A percentile compares a stretch with the other conserved stretches of the same genome.
Evolutionary conservation across 2,888 invertebrate genomes (phyloP).

Genomic region (Ophion ventricosus): DNA sequence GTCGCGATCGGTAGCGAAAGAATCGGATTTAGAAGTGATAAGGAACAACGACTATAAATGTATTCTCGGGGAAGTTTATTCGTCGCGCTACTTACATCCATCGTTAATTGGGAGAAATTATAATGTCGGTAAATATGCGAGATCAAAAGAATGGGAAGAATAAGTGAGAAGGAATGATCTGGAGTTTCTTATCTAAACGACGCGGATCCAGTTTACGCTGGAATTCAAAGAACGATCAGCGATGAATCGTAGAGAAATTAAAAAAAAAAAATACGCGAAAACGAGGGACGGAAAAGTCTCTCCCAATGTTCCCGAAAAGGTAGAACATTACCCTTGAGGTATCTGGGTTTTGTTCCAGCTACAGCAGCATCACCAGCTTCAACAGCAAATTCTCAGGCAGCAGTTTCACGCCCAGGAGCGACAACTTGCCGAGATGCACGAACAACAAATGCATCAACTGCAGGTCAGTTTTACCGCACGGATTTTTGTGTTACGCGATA

Average conservation of each 20-base stretch:
- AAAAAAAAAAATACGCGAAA: background rate
- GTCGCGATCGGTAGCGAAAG: background rate
- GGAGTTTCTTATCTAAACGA: no score
- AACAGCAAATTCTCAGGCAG: slow-evolving; percentile 95
- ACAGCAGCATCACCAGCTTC: slow-evolving; percentile 96
- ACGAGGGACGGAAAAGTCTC: slow-evolving; percentile 16
- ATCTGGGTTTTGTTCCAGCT: slow-evolving; percentile 88
- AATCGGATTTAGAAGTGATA: background rate
- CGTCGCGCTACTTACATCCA: no score
- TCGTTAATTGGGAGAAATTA: no score
- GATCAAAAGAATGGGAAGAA: no score
- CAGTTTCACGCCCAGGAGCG: slow-evolving; percentile 96
- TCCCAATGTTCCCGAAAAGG: slow-evolving; percentile 59
- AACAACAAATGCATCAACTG: slow-evolving; percentile 95
- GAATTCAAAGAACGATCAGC: background rate
- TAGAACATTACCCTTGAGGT: slow-evolving; percentile 80
- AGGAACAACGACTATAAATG: background rate
- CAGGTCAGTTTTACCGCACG: slow-evolving; percentile 86
- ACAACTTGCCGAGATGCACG: slow-evolving; percentile 95
- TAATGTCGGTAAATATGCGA: no score
- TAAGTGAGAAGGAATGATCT: no score
- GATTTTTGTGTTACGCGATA: background rate
- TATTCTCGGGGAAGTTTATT: no score
- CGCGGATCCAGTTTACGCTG: no score
- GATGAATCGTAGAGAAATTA: background rate